Base-by-base conservation (phyloP, 2,888 invertebrate genomes). In the Myathropa florea region DNA sequence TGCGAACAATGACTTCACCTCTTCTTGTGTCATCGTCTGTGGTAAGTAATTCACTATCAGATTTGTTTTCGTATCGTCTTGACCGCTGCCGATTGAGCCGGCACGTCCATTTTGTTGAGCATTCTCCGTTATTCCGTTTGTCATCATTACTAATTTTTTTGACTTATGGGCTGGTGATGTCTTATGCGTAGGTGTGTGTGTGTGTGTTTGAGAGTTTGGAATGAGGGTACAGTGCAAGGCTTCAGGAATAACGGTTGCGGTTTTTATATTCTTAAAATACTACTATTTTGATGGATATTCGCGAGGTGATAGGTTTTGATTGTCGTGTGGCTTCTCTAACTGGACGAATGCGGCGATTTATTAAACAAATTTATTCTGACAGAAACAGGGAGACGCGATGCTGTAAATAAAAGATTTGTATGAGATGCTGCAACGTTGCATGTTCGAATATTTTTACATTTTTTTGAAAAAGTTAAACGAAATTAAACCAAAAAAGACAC, bases 21-120 rank as follows among this genome's bases (percentile, higher is more conserved):
- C 97, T 92, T 98, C 97, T 93, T 98, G 98, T 88, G 97, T 96
- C 94, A 97, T 96, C 88, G 95, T 96, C 93, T 98, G 98, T n/a
- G 98, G 98, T 89, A 98, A 94, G 92, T 98, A 98, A 94, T 98
- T 98, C 90, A 98, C 96, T 88, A 98, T 98, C 88, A 98, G 94
- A 93, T 98, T 98, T 64, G 96, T 97, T 89, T 93, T 93, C 86
- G 91, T 90, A 91, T 94, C 94, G 46, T 93, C 90, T 72, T 89
- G 89, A 9, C 88, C 90, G 72, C 89, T 90, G 53, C 89, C 89
- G 70, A 90, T 90, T 53, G 90, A 90, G 36, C 89, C 90, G 33
- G 90, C 89, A 26, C 90, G 88, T 28, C 90, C 90, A 88, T 90
- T 90, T 78, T 90, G 90, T 84, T 90, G 90, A 55, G 88, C 88